phyloP scores from a whole-genome alignment of 2,797 vertebrate genomes.

The Pyrrhura leucotis region DNA sequence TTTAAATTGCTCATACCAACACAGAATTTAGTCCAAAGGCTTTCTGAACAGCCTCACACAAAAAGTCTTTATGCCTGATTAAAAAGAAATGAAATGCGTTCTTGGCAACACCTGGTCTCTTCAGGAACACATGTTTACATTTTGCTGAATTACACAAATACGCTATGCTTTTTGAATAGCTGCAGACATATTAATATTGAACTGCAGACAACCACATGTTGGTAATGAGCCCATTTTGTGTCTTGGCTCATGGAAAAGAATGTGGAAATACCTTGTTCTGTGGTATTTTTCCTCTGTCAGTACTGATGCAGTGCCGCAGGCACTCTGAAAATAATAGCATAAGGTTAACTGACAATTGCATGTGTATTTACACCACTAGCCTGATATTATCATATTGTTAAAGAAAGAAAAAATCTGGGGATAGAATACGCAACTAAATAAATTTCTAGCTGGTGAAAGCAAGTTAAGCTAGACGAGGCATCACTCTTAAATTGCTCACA shows the following conservation, averaged over 20 bases:
- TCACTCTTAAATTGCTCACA: neutral
- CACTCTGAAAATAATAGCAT: conserved; percentile 77
- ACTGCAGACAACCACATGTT: conserved; percentile 73
- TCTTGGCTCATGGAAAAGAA: conserved; percentile 68
- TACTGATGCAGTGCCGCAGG: conserved; percentile 77
- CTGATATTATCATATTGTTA: conserved; percentile 80
- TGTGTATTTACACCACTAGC: conserved; percentile 78
- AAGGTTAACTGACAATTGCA: conserved; percentile 82
- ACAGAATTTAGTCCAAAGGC: neutral
- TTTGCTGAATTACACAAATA: conserved; percentile 61
- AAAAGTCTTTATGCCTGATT: neutral
- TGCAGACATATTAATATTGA: conserved; percentile 68
- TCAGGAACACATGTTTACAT: conserved; percentile 65
- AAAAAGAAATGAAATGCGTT: neutral
- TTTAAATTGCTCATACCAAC: neutral
- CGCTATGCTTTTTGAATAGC: conserved; percentile 23
- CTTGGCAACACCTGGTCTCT: conserved; percentile 43
- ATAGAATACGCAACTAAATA: conserved; percentile 65
- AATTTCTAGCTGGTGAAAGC: conserved; percentile 55
- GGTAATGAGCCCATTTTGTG: conserved; percentile 77
- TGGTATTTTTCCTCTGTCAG: conserved; percentile 75
- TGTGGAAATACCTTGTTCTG: conserved; percentile 73
- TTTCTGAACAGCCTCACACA: neutral
- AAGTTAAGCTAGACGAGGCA: conserved; percentile 34
- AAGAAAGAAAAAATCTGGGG: conserved; percentile 58